Evolutionary conservation across 2,113 vertebrate genomes (phyloP), one percentile per base, ranked within the genome.

Genomic region (Orientallactaga bullata): DNA sequence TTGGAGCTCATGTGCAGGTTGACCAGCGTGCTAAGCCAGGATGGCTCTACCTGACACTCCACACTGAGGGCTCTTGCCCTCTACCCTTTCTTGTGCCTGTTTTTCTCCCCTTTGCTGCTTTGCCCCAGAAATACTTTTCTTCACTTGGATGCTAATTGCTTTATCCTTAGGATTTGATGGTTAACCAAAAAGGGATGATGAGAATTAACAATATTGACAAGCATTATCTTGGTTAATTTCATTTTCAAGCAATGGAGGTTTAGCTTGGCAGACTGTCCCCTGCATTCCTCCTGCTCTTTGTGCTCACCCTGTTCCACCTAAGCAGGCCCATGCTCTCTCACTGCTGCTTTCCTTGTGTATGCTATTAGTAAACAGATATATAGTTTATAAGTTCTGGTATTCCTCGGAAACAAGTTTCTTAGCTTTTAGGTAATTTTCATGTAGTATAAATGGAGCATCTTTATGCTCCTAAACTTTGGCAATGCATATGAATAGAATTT

Each of bases 401-500:
- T 93, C 28, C 35, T 88, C 63, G 74, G 71, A 68, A 68, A 28
- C 21, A 30, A 72, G 3, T 85, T 21, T 61, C 73, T 74, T 60
- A 88, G 68, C 39, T 76, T 71, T 88, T 12, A 92, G 26, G 60
- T 93, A 66, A 92, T 21, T 65, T 86, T 47, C 55, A 10, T 94
- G 13, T 86, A 65, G 80, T 90, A 4, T 68, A 90, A 92, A 69
- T 82, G 85, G 91, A 63, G 3, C n/a, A 32, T 82, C 47, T 85
- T 82, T 55, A 55, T 61, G 55, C 90, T 90, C 89, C 68, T 92
- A 32, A 89, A 88, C 37, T 78, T 95, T 61, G 42, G 90, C 66
- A 39, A 72, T 47, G 1, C 26, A 0, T 94, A n/a, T 90, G 98
- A 91, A 96, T 93, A 35, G 79, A 87, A 28, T 88, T 51, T 84